Conservation (phyloP, 1,140 invertebrate genomes). For the Formica exsecta region DNA sequence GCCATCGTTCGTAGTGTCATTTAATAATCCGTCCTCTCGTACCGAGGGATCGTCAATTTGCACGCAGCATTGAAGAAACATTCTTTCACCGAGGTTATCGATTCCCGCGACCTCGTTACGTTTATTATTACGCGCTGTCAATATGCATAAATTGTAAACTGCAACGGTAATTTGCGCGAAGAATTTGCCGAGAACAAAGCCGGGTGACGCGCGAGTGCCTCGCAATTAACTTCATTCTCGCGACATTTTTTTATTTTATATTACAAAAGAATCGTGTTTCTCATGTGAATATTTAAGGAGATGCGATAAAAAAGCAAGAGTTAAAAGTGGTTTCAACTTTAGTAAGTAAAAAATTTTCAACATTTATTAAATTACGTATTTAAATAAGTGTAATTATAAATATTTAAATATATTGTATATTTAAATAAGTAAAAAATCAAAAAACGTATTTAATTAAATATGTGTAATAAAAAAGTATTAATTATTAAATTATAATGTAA, state of each 20-base stretch:
- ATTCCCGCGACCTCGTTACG: slow-evolving; percentile 13
- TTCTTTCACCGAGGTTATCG: slow-evolving; percentile 35
- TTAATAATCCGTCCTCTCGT: neutral
- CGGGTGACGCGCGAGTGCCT: neutral
- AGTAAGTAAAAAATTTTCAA: slow-evolving; percentile 16
- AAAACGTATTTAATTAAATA: neutral
- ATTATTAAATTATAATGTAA: neutral
- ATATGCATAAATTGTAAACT: neutral
- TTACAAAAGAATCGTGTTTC: neutral
- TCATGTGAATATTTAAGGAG: slow-evolving; percentile 5
- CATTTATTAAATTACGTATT: neutral
- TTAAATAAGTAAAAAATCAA: neutral
- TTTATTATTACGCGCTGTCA: slow-evolving; percentile 16
- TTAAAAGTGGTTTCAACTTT: neutral
- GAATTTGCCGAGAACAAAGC: neutral
- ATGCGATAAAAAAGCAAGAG: neutral
- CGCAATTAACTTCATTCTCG: slow-evolving; percentile 30
- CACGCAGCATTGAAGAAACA: neutral
- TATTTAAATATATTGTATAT: neutral
- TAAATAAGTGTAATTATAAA: neutral
- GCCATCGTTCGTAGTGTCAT: neutral
- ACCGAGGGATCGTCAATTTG: neutral
- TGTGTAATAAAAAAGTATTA: neutral
- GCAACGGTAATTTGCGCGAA: slow-evolving; percentile 21
- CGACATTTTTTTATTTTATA: neutral